These are phyloP conservation scores for Platyura marginata DNA, from an alignment of 1,140 invertebrate species.

Conservation along the genomic window DNA sequence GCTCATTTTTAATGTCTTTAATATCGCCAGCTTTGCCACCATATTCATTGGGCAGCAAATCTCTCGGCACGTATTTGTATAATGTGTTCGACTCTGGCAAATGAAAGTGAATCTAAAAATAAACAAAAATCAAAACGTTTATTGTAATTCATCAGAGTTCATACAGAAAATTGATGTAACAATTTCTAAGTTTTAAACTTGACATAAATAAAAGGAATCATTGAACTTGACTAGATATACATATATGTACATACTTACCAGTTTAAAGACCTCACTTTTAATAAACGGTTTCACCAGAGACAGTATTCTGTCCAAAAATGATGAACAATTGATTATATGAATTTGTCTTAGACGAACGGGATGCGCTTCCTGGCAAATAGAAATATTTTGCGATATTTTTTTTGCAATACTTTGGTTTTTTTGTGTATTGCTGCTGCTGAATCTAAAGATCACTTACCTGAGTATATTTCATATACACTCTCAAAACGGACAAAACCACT, in stretches of 20 bases:
- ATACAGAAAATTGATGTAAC: background rate
- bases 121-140: slow-evolving; percentile 3
- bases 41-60: slow-evolving; percentile 43
- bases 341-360: slow-evolving; percentile 53
- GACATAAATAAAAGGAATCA: too few species aligned
- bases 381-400: slow-evolving; percentile 7
- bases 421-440: too few species aligned
- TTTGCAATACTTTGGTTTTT: too few species aligned
- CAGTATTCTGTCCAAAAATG: slow-evolving; percentile 39
- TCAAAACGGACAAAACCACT: slow-evolving; percentile 37
- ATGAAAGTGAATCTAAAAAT: slow-evolving; percentile 40
- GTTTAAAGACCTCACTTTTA: slow-evolving; percentile 35
- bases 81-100: slow-evolving; percentile 34
- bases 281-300: slow-evolving; percentile 42
- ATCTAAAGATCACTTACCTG: too few species aligned
- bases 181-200: too few species aligned
- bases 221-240: too few species aligned
- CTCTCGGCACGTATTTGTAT: slow-evolving; percentile 35
- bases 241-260: slow-evolving; percentile 12
- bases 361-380: slow-evolving; percentile 43
- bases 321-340: slow-evolving; percentile 45
- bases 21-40: slow-evolving; percentile 37
- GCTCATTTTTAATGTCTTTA: background rate
- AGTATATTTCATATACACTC: slow-evolving; percentile 47
- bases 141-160: too few species aligned